phyloP scores from a whole-genome alignment of 2,888 invertebrate genomes.

The Papilio demoleus region DNA sequence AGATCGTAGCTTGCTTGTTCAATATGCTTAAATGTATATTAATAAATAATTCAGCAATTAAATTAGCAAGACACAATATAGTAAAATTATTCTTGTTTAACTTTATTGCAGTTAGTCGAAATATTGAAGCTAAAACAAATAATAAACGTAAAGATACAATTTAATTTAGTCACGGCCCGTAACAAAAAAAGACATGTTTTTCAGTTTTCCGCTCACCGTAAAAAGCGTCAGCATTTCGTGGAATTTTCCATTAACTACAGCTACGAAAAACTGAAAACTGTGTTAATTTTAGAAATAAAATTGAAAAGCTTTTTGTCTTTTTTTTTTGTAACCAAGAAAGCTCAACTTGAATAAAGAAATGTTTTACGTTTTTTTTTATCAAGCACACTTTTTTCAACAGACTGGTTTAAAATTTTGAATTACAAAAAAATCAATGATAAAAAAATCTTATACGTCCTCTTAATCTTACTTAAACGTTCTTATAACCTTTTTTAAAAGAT shows the following conservation, averaged over 20 bases:
- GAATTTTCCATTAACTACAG: constrained; percentile 4
- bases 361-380: not conserved
- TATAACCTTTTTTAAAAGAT: not conserved
- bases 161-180: not conserved
- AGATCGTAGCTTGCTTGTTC: not conserved
- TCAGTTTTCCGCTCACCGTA: constrained; percentile 15
- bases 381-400: not conserved
- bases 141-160: not conserved
- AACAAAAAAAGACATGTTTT: constrained; percentile 9
- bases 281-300: not conserved
- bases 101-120: not conserved
- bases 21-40: not conserved
- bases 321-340: not conserved
- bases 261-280: not conserved
- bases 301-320: not conserved
- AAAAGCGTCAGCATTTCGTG: not conserved
- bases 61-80: no score
- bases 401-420: not conserved
- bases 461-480: not conserved
- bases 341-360: not conserved
- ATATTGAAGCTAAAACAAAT: not conserved
- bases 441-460: not conserved
- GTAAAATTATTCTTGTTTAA: not conserved
- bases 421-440: not conserved
- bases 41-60: no score